phyloP scores from a whole-genome alignment of 1,140 invertebrate genomes.

The Papilio glaucus region DNA sequence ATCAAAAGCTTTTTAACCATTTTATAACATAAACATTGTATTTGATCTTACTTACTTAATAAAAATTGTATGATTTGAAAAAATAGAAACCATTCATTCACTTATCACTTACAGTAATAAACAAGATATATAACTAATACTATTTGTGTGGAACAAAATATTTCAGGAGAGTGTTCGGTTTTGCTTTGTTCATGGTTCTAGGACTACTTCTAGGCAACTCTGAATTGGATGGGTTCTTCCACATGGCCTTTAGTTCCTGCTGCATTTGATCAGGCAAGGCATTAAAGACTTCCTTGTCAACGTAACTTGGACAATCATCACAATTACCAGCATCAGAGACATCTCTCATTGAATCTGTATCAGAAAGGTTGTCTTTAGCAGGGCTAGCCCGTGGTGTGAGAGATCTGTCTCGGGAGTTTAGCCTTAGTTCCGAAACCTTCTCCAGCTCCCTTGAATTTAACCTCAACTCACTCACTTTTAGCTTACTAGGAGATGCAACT shows the following conservation, averaged over 20 bases:
- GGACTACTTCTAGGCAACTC: slow-evolving; percentile 76
- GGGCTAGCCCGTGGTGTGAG: slow-evolving; percentile 76
- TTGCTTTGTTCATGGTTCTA: slow-evolving; percentile 75
- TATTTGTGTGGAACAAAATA: slow-evolving; percentile 87
- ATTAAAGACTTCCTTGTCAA: slow-evolving; percentile 85
- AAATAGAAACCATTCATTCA: slow-evolving; percentile 83
- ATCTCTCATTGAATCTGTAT: slow-evolving; percentile 72
- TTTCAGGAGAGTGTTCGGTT: slow-evolving; percentile 84
- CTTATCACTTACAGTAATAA: slow-evolving; percentile 82
- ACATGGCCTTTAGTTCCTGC: slow-evolving; percentile 85
- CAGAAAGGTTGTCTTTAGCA: slow-evolving; percentile 73
- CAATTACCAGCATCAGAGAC: slow-evolving; percentile 64
- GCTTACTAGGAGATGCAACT: slow-evolving; percentile 85
- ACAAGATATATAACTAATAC: slow-evolving; percentile 80
- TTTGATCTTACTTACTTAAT: slow-evolving; percentile 82
- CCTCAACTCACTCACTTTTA: slow-evolving; percentile 85
- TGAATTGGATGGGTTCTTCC: slow-evolving; percentile 82
- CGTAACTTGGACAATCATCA: slow-evolving; percentile 83
- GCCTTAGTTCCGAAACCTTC: slow-evolving; percentile 77
- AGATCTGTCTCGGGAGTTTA: slow-evolving; percentile 81
- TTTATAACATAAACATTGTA: slow-evolving; percentile 82
- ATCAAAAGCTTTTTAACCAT: slow-evolving; percentile 43
- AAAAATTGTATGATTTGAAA: slow-evolving; percentile 83
- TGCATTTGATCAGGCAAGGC: slow-evolving; percentile 85
- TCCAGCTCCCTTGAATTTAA: slow-evolving; percentile 84